Evolutionary conservation across 2,888 invertebrate genomes (phyloP), one percentile per base, ranked within the genome.

Genomic region (Flexamia atlantica): DNA sequence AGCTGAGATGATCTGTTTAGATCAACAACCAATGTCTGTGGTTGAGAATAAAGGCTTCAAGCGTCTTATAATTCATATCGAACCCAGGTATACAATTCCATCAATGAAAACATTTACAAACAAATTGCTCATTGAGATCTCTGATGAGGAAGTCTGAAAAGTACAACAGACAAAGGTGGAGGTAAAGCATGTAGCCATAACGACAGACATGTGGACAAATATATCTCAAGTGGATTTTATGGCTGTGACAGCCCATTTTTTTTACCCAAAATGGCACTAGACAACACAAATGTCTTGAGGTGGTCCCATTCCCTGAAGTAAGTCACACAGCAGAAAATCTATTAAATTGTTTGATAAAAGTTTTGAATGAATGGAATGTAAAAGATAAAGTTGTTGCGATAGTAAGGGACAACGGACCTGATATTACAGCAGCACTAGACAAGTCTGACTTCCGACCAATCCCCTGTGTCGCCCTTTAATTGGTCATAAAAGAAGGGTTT

Each of bases 141-240:
- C 36, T 40, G 32, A 20, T 20, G 42, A 60, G 12, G 20, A 40
- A 1, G 9, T 3, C 1, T 1, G 20, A 10, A 81, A 81, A 40
- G 40, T 81, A 20, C 23, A 23, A 20, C 2, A 20, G 2, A 0
- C 36, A 1, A 23, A 40, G 20, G 4, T 40, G 32, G 40, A 60
- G 23, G 81, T 20, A 9, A 0, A 36, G 7, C 20, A 81, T 81
- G 64, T 81, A 3, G 81, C 64, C 10, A 64, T 81, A 7, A 64
- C 64, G 0, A 81, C 81, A 0, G 60, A 81, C 32, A 81, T 81
- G 81, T 81, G 81, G 64, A 81, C 81, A 0, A 40, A 23, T 10
- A 64, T 81, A n/a, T 36, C 81, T 30, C 30, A 81, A 12, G 81
- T n/a, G 20, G 81, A 81, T 32, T 81, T 60, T 23, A 60, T 81